Evolutionary conservation across 1,140 invertebrate species (phyloP), one percentile per base, ranked within the genome.

Genomic region (Euwallacea similis): DNA sequence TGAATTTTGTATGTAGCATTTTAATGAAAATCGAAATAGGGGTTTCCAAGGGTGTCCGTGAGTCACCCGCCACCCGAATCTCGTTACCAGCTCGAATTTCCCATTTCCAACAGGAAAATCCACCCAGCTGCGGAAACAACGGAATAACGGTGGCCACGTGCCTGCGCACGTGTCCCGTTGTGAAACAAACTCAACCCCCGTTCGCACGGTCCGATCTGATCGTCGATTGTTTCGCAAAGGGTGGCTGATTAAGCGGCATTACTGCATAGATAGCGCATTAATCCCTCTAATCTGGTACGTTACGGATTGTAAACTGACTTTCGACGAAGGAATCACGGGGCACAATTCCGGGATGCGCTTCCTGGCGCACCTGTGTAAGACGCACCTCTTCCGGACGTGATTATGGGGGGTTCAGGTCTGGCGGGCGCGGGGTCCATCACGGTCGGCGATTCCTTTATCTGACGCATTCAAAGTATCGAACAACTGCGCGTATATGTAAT

Each of bases 111-210:
- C 61, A 58, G 69, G 69, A 71, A 71, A 71, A 71, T 69, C 69
- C 54, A 58, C 54, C 33, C 69, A 71, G 69, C 69, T 71, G 69
- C 69, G 69, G 69, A 71, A 71, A 69, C 67, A 69, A 69, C 59
- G 7, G 59, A 69, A 61, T 69, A 71, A 66, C 62, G 69, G n/a
- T 44, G 69, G 61, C 33, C 61, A 64, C 61, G 61, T 64, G 69
- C 7, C 42, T 41, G 7, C 47, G 44, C 69, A 71, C 69, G 69
- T 65, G 69, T 13, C 50, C 53, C 61, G 69, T 71, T 71, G 69
- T 65, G 69, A 71, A 71, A 42, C 61, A 13, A 42, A 50, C 54
- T 56, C 47, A 42, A 59, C 44, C 61, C 43, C 61, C 55, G 61
- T 71, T 71, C 69, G 63, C 69, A 71, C 69, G 69, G 58, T 50